Evolutionary conservation across 2,797 vertebrate species (phyloP).

Genomic region (Falco rusticolus): DNA sequence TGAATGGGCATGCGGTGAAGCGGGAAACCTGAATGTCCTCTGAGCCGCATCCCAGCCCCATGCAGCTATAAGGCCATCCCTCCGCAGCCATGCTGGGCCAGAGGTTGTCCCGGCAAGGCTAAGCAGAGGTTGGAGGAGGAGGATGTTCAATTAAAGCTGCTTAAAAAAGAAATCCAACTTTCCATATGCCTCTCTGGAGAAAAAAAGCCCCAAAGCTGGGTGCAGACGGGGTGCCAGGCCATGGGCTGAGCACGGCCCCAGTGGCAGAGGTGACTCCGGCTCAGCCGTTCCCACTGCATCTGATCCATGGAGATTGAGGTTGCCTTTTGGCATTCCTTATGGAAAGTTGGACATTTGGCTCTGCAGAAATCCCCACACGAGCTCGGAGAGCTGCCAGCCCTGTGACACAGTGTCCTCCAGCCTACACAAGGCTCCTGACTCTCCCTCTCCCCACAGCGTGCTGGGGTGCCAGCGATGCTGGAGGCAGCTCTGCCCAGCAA

Average conservation of each 20-base stretch:
- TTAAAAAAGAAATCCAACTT: constrained; percentile 67
- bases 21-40: neutral
- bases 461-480: rapidly evolving
- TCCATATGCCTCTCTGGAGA: constrained; percentile 21
- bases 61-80: rapidly evolving
- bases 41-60: neutral
- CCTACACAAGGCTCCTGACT: rapidly evolving
- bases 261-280: neutral
- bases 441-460: rapidly evolving
- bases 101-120: constrained; percentile 18
- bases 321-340: neutral
- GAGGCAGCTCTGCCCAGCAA: rapidly evolving
- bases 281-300: neutral
- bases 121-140: neutral
- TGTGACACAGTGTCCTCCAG: neutral
- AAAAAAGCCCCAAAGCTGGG: neutral
- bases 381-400: neutral
- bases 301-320: rapidly evolving
- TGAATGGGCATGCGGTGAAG: rapidly evolving
- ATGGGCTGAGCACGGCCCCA: neutral
- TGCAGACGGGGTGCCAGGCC: neutral
- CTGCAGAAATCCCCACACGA: neutral
- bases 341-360: constrained; percentile 2
- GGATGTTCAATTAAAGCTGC: constrained; percentile 68
- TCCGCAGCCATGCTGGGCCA: rapidly evolving